Conservation (phyloP, 2,888 invertebrate species). For the Melikaiella ostensackeni region DNA sequence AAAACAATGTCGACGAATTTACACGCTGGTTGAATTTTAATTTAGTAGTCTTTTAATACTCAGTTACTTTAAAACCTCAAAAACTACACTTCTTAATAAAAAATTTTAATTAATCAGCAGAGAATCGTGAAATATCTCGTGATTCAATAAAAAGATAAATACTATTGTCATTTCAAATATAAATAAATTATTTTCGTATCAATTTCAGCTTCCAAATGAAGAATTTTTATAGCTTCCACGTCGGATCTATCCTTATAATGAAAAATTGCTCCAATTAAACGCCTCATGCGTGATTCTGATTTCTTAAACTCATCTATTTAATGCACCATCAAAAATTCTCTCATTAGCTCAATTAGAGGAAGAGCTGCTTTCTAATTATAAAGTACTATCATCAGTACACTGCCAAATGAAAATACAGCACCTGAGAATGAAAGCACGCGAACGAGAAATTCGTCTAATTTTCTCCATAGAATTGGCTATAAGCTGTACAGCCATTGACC, state of each 20-base stretch:
- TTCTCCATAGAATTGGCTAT: background rate
- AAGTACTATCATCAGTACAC: background rate
- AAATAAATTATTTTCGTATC: too few species aligned
- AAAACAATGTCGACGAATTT: conserved; percentile 26
- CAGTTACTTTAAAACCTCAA: background rate
- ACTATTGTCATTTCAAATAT: background rate
- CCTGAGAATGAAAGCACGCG: background rate
- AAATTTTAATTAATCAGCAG: background rate
- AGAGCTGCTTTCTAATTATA: conserved; percentile 13
- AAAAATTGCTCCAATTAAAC: background rate
- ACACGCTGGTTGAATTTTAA: conserved; percentile 26
- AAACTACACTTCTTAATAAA: background rate
- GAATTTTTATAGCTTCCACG: background rate
- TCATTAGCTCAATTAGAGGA: conserved; percentile 23
- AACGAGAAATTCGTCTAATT: conserved; percentile 21
- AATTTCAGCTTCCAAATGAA: background rate
- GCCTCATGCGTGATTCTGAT: background rate
- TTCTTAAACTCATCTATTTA: background rate
- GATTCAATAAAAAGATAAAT: background rate
- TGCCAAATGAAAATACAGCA: background rate
- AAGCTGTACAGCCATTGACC: background rate
- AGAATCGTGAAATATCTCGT: too few species aligned
- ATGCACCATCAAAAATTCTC: conserved; percentile 6
- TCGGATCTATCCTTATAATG: background rate
- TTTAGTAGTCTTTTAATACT: conserved; percentile 13